These are phyloP conservation scores for Ochotona princeps DNA, from an alignment of 2,113 vertebrate species.

Conservation along the genomic window DNA sequence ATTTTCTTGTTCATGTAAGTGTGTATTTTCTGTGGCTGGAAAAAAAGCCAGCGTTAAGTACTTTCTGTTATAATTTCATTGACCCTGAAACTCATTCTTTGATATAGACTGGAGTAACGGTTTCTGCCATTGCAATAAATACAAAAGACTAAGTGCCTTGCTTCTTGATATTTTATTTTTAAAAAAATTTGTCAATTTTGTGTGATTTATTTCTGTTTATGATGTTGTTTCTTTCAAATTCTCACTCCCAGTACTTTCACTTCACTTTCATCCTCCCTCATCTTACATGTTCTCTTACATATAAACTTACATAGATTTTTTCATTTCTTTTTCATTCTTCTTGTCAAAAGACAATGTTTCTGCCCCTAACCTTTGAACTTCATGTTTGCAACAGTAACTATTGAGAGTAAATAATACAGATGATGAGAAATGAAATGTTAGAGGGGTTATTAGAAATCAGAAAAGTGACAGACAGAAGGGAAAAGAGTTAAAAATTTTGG, in stretches of 20 bases:
- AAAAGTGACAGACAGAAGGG: not conserved
- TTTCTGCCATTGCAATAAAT: slow-evolving; percentile 17
- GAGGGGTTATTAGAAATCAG: not conserved
- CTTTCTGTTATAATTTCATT: not conserved
- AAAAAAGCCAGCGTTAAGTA: not conserved
- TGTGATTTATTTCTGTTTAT: not conserved
- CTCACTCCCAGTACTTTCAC: not conserved
- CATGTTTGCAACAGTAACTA: not conserved
- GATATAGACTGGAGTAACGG: not conserved
- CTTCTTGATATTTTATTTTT: not conserved
- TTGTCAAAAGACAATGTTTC: not conserved
- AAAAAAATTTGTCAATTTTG: not conserved
- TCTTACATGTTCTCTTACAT: not conserved
- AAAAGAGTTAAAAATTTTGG: not conserved
- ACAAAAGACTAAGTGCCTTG: not conserved
- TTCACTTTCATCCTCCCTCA: not conserved
- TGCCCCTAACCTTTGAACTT: not conserved
- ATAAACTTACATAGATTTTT: not conserved
- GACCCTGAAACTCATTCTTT: not conserved
- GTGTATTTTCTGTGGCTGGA: not conserved
- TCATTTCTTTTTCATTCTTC: not conserved
- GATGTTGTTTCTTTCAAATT: not conserved
- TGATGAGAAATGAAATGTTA: not conserved
- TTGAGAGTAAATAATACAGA: not conserved
- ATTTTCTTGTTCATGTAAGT: not conserved